Evolutionary conservation across 2,113 vertebrate species (phyloP).

Genomic region (Eleginops maclovinus): DNA sequence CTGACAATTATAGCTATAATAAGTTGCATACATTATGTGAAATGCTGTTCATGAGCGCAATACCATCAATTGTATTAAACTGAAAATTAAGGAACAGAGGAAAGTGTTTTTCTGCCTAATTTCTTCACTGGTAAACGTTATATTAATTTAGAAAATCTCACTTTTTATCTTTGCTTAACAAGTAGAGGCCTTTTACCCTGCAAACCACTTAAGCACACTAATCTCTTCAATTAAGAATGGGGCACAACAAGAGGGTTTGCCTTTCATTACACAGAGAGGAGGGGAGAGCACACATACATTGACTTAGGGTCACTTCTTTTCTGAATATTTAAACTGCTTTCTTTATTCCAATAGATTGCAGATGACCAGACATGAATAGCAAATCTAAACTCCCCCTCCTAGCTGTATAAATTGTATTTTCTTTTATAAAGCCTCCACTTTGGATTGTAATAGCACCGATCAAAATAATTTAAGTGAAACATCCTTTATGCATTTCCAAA

Average conservation of each 20-base stretch:
- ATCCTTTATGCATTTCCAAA: slow-evolving; percentile 6
- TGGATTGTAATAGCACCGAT: neutral
- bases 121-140: too few species aligned
- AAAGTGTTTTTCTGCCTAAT: too few species aligned
- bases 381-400: slow-evolving; percentile 3
- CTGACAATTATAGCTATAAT: neutral
- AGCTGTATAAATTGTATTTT: neutral
- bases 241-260: slow-evolving; percentile 12
- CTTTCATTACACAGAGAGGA: slow-evolving; percentile 1
- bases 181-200: slow-evolving; percentile 15
- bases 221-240: slow-evolving; percentile 10
- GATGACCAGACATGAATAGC: neutral
- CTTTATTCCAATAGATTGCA: slow-evolving; percentile 11
- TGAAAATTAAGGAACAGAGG: too few species aligned
- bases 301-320: slow-evolving; percentile 13
- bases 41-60: neutral
- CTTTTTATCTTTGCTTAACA: slow-evolving; percentile 15
- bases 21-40: neutral
- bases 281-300: slow-evolving; percentile 23
- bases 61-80: neutral
- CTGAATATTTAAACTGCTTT: slow-evolving; percentile 15
- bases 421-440: slow-evolving; percentile 4
- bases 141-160: slow-evolving; percentile 1
- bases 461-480: neutral
- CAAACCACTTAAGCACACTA: slow-evolving; percentile 36